Evolutionary conservation across 2,797 vertebrate species (phyloP), one percentile per base, ranked within the genome.

Genomic region (Manis javanica): DNA sequence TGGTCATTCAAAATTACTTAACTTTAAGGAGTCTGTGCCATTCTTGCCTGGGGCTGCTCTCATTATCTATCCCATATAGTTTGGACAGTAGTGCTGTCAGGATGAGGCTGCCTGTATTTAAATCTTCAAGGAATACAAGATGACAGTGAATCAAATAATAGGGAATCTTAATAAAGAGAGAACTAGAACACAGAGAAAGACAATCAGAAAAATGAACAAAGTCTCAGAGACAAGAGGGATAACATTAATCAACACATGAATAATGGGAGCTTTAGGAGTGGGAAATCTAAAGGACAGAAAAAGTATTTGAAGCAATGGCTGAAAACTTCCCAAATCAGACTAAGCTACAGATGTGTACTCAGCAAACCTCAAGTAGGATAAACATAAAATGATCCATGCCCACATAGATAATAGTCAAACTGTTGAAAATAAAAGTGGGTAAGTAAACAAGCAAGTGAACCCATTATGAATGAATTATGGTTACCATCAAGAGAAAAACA

Each of bases 111-210:
- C 37, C 69, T 74, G 13, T 31, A 49, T 90, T 91, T 71, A 94
- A 86, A 92, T 13, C 74, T 19, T 74, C 19, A 88, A 61, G 89
- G 29, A 85, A 88, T 75, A 85, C 7, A 29, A 51, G 26, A 49
- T 29, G 23, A 95, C 34, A 84, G 53, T 23, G 31, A 78, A 49
- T 74, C 57, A 69, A 57, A 68, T 61, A 87, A 81, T 1, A 90
- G 7, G 57, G 6, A 94, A n/a, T 74, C 24, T 59, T 81, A 90
- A 68, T 64, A 61, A 95, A 81, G 46, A 68, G 24, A 92, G 5
- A 92, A 81, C 10, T 21, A 89, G 18, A 71, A 71, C 29, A 96
- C 51, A 74, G 42, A 87, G n/a, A 90, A 79, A 95, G 31, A 42
- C 46, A 68, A 87, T 71, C 55, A 91, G 23, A 81, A 68, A 75